Evolutionary conservation across 2,797 vertebrate genomes (phyloP), one percentile per base, ranked within the genome.

Genomic region (Poecilia wingei): DNA sequence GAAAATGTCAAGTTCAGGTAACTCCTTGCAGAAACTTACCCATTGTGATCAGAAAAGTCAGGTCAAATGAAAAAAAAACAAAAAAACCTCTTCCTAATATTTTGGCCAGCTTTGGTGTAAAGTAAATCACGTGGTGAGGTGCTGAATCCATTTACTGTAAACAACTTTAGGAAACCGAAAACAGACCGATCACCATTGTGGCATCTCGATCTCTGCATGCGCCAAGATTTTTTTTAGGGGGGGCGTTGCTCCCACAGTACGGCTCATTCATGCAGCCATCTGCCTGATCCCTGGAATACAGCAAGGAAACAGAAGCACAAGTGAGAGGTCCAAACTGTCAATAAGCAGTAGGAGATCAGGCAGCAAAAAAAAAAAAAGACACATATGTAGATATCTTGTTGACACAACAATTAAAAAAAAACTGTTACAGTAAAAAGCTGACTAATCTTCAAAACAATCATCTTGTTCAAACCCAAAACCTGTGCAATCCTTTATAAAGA

Each of bases 11-110:
- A 28, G 2, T 46, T 70, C 9, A 45, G 41, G 68, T 45, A 4
- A 45, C 25, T 14, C 5, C 80, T 28, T 39, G 45, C 59, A 66
- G 61, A 76, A 82, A 85, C 79, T 46, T 61, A 77, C 20, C 79
- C 36, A 46, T n/a, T 75, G 39, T 86, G 87, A 84, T 88, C 82
- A 78, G 66, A 87, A 80, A 84, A 75, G 79, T 90, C 74, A 88
- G 82, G 89, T 83, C 75, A 72, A 89, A 89, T 86, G 68, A 73
- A 41, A 41, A 39, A 41, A 41, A 41, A 41, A 41, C 41, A 41
- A 7, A 41, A 41, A 91, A 86, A 79, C 72, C 84, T 90, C 39
- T 69, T 85, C 72, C 87, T 91, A 89, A 89, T 85, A 90, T 91
- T 89, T 92, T 86, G 84, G 84, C 74, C 76, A 72, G 82, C 36